phyloP scores from a whole-genome alignment of 2,888 invertebrate species.

The Nemapogon koenigi region DNA sequence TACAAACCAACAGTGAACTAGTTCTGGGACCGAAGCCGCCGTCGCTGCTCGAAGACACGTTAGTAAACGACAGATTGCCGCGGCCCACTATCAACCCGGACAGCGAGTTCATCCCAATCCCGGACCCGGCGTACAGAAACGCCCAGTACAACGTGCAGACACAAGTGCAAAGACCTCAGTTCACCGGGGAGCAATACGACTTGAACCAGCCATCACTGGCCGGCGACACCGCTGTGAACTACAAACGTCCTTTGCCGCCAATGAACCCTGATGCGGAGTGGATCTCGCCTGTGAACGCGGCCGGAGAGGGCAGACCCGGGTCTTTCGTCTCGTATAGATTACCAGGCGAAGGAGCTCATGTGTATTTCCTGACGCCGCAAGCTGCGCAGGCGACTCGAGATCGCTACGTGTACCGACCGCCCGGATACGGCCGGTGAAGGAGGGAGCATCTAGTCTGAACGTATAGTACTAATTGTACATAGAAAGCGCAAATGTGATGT shows the following conservation, averaged over 20 bases:
- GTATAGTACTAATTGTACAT: slow-evolving; percentile 43
- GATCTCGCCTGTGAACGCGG: slow-evolving; percentile 53
- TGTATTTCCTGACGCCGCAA: slow-evolving; percentile 80
- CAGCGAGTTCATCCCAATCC: slow-evolving; percentile 67
- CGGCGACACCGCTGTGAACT: slow-evolving; percentile 64
- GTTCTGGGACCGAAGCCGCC: slow-evolving; percentile 39
- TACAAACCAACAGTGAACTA: slow-evolving; percentile 33
- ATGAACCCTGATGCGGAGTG: slow-evolving; percentile 67
- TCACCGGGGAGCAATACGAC: slow-evolving; percentile 46
- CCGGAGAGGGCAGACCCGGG: slow-evolving; percentile 56
- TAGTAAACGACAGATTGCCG: slow-evolving; percentile 75
- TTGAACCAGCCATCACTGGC: slow-evolving; percentile 38
- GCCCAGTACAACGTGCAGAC: slow-evolving; percentile 33
- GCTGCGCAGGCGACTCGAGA: slow-evolving; percentile 34
- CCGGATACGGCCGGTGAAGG: slow-evolving; percentile 21
- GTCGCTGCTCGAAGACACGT: slow-evolving; percentile 68
- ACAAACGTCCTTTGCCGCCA: slow-evolving; percentile 60
- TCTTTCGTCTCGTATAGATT: slow-evolving; percentile 75
- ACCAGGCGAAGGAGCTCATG: slow-evolving; percentile 79
- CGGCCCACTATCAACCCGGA: slow-evolving; percentile 73
- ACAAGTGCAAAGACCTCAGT: slow-evolving; percentile 40
- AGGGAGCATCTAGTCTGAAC: slow-evolving; percentile 57
- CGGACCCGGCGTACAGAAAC: slow-evolving; percentile 45
- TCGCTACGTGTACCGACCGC: slow-evolving; percentile 35
- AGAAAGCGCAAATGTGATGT: slow-evolving; percentile 65